Base-by-base conservation (phyloP, 37 sponge, comb jelly and placozoan species). In the Amphimedon queenslandica region DNA sequence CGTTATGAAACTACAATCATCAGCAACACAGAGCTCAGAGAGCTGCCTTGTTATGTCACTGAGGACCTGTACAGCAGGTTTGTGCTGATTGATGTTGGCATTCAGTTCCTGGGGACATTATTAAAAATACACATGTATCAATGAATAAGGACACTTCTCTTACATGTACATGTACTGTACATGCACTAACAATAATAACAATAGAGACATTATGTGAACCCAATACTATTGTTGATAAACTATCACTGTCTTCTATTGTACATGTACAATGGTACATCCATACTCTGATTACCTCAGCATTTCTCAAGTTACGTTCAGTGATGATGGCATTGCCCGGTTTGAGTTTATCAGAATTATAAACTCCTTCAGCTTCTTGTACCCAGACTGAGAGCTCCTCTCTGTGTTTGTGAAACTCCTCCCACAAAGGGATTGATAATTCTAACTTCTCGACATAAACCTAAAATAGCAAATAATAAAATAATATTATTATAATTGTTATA, bases 391-490 rank as follows among this genome's bases (percentile, higher is more conserved):
- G 56, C n/a, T 38, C 25, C 8, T 41, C 34, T 3, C 27, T 36
- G 30, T 67, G 42, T 2, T 16, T n/a, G 38, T 66, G 72, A 63
- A 88, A 82, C 35, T 77, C 42, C 36, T 82, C 77, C 88, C 88
- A 88, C 31, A 78, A 58, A 38, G 88, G 88, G 67, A 88, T 40
- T 23, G 88, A 88, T 18, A 68, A 73, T 40, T 78, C 57, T 25
- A 82, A 37, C 36, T 77, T 58, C 21, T 28, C 24, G 1, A 77
- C 61, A 28, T 77, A 72, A 41, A 40, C 32, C 36, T 47, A 13
- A 18, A 47, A 18, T 47, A 47, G 13, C 13, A 18, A 47, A 47
- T 47, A 47, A 47, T 47, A 13, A 47, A 18, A 47, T 47, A 47
- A 47, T 47, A 47, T 47, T 47, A n/a, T n/a, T n/a, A n/a, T n/a